Conservation (phyloP, 2,113 vertebrate species). For the Petrocephalus zakoni region DNA sequence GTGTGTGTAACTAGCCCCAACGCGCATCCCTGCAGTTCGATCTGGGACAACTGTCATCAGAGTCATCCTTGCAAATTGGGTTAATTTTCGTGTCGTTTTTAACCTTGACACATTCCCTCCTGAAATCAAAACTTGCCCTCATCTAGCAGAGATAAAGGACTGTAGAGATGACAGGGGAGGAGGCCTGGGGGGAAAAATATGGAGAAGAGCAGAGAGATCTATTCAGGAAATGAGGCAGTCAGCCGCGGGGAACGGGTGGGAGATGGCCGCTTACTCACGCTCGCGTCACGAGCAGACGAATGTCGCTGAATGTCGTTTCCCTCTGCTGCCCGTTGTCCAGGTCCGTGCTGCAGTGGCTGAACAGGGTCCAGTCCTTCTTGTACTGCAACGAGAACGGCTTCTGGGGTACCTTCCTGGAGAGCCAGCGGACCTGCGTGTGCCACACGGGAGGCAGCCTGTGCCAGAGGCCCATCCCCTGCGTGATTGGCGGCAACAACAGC, state of each 20-base stretch:
- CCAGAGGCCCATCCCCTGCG: constrained; percentile 92
- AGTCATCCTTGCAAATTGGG: constrained; percentile 42
- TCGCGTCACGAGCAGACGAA: constrained; percentile 20
- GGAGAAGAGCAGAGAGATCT: constrained; percentile 50
- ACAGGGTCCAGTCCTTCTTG: constrained; percentile 92
- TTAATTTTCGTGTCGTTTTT: constrained; percentile 56
- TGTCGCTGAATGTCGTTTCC: neutral
- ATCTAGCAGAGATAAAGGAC: constrained; percentile 48
- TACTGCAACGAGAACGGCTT: constrained; percentile 99
- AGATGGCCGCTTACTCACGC: neutral
- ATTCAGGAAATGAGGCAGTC: constrained; percentile 41
- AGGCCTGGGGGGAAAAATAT: constrained; percentile 38
- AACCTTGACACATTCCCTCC: constrained; percentile 50
- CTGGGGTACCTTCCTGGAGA: constrained; percentile 97
- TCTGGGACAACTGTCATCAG: constrained; percentile 35
- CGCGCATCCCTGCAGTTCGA: neutral
- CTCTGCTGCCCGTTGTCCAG: constrained; percentile 49
- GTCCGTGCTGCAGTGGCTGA: constrained; percentile 96
- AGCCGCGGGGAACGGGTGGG: neutral
- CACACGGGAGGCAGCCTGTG: constrained; percentile 88
- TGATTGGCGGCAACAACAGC: constrained; percentile 97
- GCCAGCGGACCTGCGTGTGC: constrained; percentile 91
- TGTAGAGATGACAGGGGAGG: constrained; percentile 55
- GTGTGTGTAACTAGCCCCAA: neutral
- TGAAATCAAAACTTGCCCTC: constrained; percentile 34